These are phyloP conservation scores for Schlechtendalia chinensis DNA, from an alignment of 1,140 invertebrate genomes.

Conservation along the genomic window DNA sequence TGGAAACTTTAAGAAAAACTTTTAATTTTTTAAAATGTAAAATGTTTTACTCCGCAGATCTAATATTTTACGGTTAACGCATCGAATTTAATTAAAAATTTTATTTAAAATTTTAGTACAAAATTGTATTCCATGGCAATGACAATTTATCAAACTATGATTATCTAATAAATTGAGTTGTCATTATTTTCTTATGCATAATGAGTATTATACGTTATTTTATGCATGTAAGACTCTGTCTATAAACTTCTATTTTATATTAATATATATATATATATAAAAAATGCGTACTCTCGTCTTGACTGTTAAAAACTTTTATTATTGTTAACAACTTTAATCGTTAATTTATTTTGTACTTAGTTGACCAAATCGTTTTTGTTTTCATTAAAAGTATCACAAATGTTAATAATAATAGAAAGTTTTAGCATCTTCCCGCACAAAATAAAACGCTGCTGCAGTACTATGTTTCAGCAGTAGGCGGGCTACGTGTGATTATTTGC, in stretches of 20 bases:
- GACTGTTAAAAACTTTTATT: slow-evolving; percentile 19
- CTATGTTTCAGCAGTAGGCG: too few relatives aligned
- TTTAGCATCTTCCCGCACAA: too few relatives aligned
- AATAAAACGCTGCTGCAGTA: too few relatives aligned
- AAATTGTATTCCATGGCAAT: too few relatives aligned
- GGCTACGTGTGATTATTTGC: too few relatives aligned
- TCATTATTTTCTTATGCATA: not conserved
- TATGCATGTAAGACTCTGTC: not conserved
- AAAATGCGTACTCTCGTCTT: not conserved
- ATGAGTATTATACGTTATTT: not conserved
- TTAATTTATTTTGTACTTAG: slow-evolving; percentile 30
- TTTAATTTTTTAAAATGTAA: too few relatives aligned
- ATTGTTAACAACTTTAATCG: not conserved
- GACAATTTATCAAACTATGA: too few relatives aligned
- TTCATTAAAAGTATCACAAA: not conserved
- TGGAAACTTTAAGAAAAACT: too few relatives aligned
- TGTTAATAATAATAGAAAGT: not conserved
- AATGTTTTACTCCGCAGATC: too few relatives aligned
- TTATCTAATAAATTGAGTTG: not conserved
- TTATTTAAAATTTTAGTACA: too few relatives aligned
- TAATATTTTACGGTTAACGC: not conserved
- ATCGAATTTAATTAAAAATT: too few relatives aligned
- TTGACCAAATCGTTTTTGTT: not conserved
- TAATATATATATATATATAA: too few relatives aligned
- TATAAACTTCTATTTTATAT: not conserved